Evolutionary conservation across 2,888 invertebrate genomes (phyloP).

Genomic region (Carpatolechia fugitivella): DNA sequence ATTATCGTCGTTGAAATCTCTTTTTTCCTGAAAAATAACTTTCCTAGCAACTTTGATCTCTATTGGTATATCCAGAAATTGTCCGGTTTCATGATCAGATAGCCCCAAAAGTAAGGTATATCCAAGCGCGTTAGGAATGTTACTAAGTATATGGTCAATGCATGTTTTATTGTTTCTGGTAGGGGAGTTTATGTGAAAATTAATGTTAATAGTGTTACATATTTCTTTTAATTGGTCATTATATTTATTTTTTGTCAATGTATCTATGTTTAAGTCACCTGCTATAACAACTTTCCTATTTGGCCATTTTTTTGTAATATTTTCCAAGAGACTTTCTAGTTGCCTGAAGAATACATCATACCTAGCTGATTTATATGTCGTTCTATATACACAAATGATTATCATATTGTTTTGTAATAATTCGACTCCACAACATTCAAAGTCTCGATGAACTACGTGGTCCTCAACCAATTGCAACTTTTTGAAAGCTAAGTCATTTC

Average conservation of each 20-base stretch:
- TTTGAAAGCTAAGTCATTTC: not conserved
- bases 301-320: not conserved
- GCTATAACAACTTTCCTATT: not conserved
- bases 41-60: not conserved
- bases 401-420: not conserved
- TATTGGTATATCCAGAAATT: not conserved
- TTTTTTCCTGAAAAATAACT: not conserved
- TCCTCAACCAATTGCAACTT: not conserved
- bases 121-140: not conserved
- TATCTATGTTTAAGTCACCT: conserved; percentile 4
- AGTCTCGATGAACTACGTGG: not conserved
- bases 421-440: conserved; percentile 8
- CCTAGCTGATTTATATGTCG: not conserved
- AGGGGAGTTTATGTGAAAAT: not conserved
- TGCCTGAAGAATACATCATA: not conserved
- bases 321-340: not conserved
- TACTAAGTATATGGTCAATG: conserved; percentile 2
- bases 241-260: not conserved
- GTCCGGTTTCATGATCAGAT: conserved; percentile 1
- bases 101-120: not conserved
- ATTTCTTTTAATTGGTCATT: not conserved
- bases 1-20: not conserved
- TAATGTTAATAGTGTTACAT: not conserved
- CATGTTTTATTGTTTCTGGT: not conserved
- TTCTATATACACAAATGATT: conserved; percentile 4